These are phyloP conservation scores for Tetragonula clypearis DNA, from an alignment of 1,140 invertebrate species.

Conservation along the genomic window DNA sequence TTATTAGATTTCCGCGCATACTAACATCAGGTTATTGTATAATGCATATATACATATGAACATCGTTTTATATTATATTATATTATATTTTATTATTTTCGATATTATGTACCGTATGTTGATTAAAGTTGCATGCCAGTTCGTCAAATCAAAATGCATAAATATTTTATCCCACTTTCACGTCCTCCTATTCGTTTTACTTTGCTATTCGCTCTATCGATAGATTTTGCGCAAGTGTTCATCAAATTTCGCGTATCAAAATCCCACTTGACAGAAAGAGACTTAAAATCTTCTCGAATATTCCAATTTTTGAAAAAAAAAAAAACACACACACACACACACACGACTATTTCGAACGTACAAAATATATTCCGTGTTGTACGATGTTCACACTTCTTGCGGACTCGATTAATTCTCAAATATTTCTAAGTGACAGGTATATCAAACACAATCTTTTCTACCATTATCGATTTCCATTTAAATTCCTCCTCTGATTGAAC, in stretches of 20 bases:
- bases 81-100: neutral
- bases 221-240: neutral
- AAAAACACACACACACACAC: too few relatives aligned
- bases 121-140: neutral
- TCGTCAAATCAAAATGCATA: neutral
- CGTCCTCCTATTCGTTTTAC: neutral
- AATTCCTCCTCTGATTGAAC: neutral
- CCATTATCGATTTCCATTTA: neutral
- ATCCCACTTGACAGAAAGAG: neutral
- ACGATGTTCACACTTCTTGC: neutral
- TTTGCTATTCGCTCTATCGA: neutral
- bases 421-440: neutral
- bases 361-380: neutral
- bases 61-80: neutral
- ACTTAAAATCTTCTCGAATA: neutral
- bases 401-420: neutral
- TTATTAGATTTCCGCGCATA: neutral
- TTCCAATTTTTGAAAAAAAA: neutral
- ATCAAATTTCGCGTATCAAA: neutral
- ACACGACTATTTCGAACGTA: neutral
- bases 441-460: neutral
- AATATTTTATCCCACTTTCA: neutral
- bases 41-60: neutral
- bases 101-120: neutral
- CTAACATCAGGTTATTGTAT: neutral